Percentiles rank a stretch among this genome's conserved stretches.
Evolutionary conservation across 2,888 invertebrate species (phyloP).

Genomic region (Epsilonema sp.): DNA sequence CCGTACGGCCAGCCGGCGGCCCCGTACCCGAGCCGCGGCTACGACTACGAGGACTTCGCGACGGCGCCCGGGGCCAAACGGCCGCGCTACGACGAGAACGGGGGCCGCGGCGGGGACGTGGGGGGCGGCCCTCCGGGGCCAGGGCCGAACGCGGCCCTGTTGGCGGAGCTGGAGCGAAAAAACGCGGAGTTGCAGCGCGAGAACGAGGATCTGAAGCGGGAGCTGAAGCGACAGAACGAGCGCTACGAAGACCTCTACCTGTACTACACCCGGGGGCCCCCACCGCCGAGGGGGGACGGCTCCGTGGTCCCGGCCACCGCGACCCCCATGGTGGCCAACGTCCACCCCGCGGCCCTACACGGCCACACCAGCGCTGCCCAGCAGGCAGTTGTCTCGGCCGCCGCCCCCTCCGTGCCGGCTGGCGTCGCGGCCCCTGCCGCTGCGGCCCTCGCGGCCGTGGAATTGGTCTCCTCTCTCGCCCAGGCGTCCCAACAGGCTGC

Average conservation of each 20-base stretch:
- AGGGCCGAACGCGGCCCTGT: background rate
- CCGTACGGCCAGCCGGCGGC: slow-evolving; percentile 13
- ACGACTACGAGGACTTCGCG: slow-evolving; percentile 6
- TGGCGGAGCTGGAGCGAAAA: slow-evolving; percentile 14
- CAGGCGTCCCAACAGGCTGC: background rate
- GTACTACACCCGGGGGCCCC: slow-evolving; percentile 10
- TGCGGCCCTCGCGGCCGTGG: background rate
- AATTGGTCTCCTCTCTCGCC: background rate
- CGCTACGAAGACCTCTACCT: slow-evolving; percentile 21
- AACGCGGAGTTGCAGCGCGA: slow-evolving; percentile 18
- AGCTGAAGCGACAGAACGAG: slow-evolving; percentile 17
- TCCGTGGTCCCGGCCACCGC: background rate
- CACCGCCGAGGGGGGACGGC: background rate
- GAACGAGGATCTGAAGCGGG: slow-evolving; percentile 17
- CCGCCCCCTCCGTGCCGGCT: background rate
- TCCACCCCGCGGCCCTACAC: background rate
- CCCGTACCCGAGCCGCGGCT: slow-evolving; percentile 12
- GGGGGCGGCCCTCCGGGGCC: too few relatives aligned
- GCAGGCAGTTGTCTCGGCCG: slow-evolving; percentile 8
- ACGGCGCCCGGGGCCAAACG: slow-evolving; percentile 1
- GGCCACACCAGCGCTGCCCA: slow-evolving; percentile 9
- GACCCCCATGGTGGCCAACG: background rate
- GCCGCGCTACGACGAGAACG: slow-evolving; percentile 4
- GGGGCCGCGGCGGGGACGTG: slow-evolving; percentile 8
- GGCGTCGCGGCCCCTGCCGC: slow-evolving; percentile 1